Percentiles rank a stretch among this genome's conserved stretches.
Evolutionary conservation across 92 coral and sea anemone genomes (phyloP).

Genomic region (Chrysogorgia sp.): DNA sequence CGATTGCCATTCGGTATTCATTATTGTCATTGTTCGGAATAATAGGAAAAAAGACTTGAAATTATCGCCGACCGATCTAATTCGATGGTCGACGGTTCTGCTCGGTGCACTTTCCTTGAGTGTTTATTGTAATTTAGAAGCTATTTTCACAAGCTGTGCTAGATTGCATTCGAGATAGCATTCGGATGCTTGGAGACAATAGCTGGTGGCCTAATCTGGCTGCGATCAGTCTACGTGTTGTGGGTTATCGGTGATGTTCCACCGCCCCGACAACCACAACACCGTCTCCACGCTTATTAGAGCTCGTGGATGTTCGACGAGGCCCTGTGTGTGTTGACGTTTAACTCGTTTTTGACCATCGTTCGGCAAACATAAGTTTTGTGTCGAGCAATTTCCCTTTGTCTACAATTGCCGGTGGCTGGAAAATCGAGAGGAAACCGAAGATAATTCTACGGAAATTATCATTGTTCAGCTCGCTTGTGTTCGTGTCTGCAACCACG

Average conservation of each 20-base stretch:
- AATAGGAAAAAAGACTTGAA: no score
- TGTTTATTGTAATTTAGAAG: neutral
- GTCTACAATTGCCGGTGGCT: neutral
- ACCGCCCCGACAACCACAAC: neutral
- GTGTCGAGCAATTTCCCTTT: neutral
- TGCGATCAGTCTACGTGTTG: conserved; percentile 11
- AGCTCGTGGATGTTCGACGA: neutral
- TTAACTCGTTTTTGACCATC: neutral
- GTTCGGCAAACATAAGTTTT: conserved; percentile 9
- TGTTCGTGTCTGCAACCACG: conserved; percentile 16
- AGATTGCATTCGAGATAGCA: neutral
- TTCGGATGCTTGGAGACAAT: conserved; percentile 1
- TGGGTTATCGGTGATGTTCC: conserved; percentile 4
- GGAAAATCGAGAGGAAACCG: conserved; percentile 12
- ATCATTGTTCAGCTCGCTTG: conserved; percentile 13
- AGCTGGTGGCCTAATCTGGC: conserved; percentile 2
- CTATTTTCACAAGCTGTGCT: conserved; percentile 5
- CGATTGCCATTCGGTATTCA: no score
- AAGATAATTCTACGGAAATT: conserved; percentile 10
- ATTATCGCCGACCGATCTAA: neutral
- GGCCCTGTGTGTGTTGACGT: neutral
- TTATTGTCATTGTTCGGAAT: no score
- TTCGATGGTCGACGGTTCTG: neutral
- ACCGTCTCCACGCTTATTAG: conserved; percentile 19
- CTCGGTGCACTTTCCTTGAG: neutral